A percentile compares a stretch with the other conserved stretches of the same genome.
Conservation (phyloP, 2,797 vertebrate genomes). For the Novumbra hubbsi region DNA sequence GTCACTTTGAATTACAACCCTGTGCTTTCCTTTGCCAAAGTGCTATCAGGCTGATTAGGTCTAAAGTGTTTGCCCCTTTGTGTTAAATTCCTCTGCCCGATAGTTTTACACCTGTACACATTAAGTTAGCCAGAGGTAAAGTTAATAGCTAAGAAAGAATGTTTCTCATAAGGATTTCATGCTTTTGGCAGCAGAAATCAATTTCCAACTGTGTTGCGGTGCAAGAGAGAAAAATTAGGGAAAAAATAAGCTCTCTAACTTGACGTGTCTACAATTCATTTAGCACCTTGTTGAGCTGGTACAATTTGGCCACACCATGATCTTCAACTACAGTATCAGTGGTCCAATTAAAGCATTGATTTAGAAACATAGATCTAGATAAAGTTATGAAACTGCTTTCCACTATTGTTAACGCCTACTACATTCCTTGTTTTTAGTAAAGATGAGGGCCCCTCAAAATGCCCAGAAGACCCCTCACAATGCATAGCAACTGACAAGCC, state of each 20-base stretch:
- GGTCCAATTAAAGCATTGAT: neutral
- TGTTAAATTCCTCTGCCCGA: constrained; percentile 47
- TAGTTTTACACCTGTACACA: constrained; percentile 19
- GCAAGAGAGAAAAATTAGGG: neutral
- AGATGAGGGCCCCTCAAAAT: too few species aligned
- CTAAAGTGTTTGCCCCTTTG: constrained; percentile 44
- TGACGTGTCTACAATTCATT: constrained; percentile 16
- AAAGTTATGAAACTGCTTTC: too few species aligned
- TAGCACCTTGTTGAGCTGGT: too few species aligned
- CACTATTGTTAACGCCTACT: too few species aligned
- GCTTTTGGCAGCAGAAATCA: neutral
- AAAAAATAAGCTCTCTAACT: constrained; percentile 12
- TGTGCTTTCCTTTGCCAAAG: constrained; percentile 51
- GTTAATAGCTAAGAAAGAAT: constrained; percentile 34
- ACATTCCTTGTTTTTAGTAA: too few species aligned
- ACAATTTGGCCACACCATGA: too few species aligned
- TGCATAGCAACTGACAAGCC: too few species aligned
- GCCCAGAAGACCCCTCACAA: too few species aligned
- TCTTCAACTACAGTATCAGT: neutral
- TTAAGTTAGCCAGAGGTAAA: constrained; percentile 48
- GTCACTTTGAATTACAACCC: constrained; percentile 60
- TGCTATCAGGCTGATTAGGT: constrained; percentile 60
- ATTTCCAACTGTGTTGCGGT: neutral
- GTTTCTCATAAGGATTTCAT: constrained; percentile 1
- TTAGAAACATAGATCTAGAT: too few species aligned